Percentiles rank a stretch among this genome's conserved stretches.
Evolutionary conservation across 2,797 vertebrate genomes (phyloP).

Genomic region (Enteromius afrohamiltoni): DNA sequence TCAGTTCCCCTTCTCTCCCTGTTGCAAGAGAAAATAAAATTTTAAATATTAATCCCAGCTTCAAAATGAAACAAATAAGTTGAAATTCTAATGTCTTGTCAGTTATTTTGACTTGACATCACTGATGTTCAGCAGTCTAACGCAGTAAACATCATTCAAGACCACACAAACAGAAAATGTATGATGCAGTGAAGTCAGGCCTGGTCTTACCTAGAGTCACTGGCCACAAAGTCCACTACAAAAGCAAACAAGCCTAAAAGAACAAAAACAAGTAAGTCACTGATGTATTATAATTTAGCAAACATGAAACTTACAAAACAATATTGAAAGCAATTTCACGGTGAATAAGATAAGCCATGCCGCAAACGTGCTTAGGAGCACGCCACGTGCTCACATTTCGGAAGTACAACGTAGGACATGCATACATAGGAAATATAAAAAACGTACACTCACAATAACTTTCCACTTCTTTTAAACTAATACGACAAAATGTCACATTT

Average conservation of each 20-base stretch:
- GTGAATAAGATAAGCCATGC: neutral
- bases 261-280: neutral
- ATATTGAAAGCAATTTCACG: too few relatives aligned
- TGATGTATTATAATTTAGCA: neutral
- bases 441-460: neutral
- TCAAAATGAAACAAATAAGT: neutral
- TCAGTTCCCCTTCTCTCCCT: neutral
- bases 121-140: conserved; percentile 51
- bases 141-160: conserved; percentile 59
- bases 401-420: neutral
- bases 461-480: neutral
- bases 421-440: neutral
- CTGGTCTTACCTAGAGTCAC: neutral
- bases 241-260: neutral
- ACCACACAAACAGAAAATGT: neutral
- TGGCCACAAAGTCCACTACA: neutral
- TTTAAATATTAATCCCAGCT: neutral
- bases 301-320: neutral
- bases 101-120: conserved; percentile 34
- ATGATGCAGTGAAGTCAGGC: neutral
- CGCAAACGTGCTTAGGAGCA: neutral
- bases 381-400: neutral
- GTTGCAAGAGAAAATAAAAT: neutral
- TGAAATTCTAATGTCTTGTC: conserved; percentile 12
- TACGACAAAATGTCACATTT: too few relatives aligned